Percentiles rank a stretch among this genome's conserved stretches.
Evolutionary conservation across 1,140 invertebrate genomes (phyloP).

Genomic region (Saxidomus purpurata): DNA sequence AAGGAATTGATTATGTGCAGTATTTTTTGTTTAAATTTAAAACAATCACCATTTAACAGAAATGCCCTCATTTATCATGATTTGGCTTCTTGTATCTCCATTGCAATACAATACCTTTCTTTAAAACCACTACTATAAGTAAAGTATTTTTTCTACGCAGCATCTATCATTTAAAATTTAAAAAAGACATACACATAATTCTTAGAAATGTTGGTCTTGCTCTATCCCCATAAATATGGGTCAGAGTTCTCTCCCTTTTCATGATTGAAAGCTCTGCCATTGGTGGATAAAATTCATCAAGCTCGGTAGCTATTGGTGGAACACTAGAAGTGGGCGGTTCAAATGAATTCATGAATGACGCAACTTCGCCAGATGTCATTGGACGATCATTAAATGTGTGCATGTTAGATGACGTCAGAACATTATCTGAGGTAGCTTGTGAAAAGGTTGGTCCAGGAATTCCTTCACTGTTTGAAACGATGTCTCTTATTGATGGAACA

Average conservation of each 20-base stretch:
- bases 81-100: not conserved
- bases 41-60: not conserved
- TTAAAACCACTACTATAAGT: too few species aligned
- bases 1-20: too few species aligned
- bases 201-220: conserved; percentile 16
- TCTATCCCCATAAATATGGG: conserved; percentile 19
- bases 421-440: not conserved
- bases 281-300: conserved; percentile 57
- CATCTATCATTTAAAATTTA: too few species aligned
- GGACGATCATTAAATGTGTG: too few species aligned
- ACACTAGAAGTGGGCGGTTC: conserved; percentile 17
- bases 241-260: conserved; percentile 46
- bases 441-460: not conserved
- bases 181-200: conserved; percentile 44
- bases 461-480: not conserved
- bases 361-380: not conserved
- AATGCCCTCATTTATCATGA: not conserved
- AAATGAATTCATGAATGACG: not conserved
- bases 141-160: not conserved
- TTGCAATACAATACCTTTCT: not conserved
- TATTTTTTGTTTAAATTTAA: too few species aligned
- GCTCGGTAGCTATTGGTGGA: conserved; percentile 61
- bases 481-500: conserved; percentile 36
- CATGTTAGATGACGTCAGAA: not conserved
- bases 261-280: conserved; percentile 34